Evolutionary conservation across 2,888 invertebrate species (phyloP), one percentile per base, ranked within the genome.

Genomic region (Zygogramma bicolorata): DNA sequence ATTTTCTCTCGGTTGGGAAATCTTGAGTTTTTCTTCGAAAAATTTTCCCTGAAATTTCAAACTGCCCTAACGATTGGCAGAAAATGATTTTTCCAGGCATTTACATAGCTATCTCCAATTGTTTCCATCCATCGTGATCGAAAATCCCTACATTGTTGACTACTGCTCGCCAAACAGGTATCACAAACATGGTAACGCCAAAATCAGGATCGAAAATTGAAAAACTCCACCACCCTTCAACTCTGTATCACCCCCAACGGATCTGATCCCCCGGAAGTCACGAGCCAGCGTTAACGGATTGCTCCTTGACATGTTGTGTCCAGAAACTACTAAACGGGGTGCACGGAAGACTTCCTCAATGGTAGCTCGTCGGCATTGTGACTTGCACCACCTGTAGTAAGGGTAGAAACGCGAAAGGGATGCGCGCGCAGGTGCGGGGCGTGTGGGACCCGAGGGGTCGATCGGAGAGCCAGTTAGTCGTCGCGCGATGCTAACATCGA

Each of bases 381-480:
- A 77, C 79, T 78, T 71, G 81, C 80, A 81, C 86, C 85, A 86
- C 86, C 86, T 86, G 86, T 85, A 83, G 85, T 84, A 83, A 82
- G 82, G 74, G 75, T 72, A 67, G 73, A 79, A 80, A 80, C 77
- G 73, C 79, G 73, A 70, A 74, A 69, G 78, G 46, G 65, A 3
- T 82, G 84, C 84, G 84, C 84, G 82, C 84, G 83, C 81, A 79
- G 71, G 73, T 80, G 83, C 84, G 84, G 84, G 85, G 84, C 82
- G 81, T 81, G 81, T 81, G 79, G 80, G 77, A 75, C 68, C 74
- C 68, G 68, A 78, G 84, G 84, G 85, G 85, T 85, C 86, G 86
- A 86, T 86, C 85, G 73, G 58, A 67, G 70, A 79, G 77, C 78
- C 77, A 62, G 81, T 82, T 85, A 85, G 85, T 85, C 82, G 83